Percentiles rank a stretch among this genome's conserved stretches.
Evolutionary conservation across 2,113 vertebrate species (phyloP).

Genomic region (Ornithorhynchus anatinus): DNA sequence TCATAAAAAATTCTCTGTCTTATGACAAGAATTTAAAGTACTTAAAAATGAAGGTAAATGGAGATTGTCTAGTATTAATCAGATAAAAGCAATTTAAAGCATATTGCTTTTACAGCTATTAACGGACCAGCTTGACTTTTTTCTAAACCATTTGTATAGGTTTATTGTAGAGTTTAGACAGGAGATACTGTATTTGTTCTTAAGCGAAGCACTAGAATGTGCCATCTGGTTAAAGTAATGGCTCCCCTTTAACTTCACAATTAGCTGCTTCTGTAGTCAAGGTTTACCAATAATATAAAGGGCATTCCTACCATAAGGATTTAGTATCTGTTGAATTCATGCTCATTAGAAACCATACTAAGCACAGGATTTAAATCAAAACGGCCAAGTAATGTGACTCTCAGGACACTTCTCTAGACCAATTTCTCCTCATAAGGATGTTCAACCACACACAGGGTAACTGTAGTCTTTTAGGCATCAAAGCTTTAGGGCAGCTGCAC

Average conservation of each 20-base stretch:
- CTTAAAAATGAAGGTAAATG: conserved; percentile 38
- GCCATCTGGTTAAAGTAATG: background rate
- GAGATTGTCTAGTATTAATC: conserved; percentile 19
- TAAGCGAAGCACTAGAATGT: conserved; percentile 21
- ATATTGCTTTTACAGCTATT: background rate
- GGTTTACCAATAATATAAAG: conserved; percentile 26
- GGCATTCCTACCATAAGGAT: background rate
- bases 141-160: conserved; percentile 24
- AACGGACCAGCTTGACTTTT: conserved; percentile 20
- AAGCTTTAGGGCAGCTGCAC: too few relatives aligned
- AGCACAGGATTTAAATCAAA: too few relatives aligned
- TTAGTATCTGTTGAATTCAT: too few relatives aligned
- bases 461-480: too few relatives aligned
- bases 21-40: conserved; percentile 28
- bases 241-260: background rate
- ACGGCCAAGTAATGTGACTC: too few relatives aligned
- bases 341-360: too few relatives aligned
- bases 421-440: too few relatives aligned
- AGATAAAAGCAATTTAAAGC: background rate
- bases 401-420: too few relatives aligned
- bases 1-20: conserved; percentile 20
- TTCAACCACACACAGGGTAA: too few relatives aligned
- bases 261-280: conserved; percentile 18
- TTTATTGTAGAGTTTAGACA: conserved; percentile 24
- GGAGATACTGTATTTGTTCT: background rate